Evolutionary conservation across 2,888 invertebrate genomes (phyloP), one percentile per base, ranked within the genome.

Genomic region (Eugnorisma glareosa): DNA sequence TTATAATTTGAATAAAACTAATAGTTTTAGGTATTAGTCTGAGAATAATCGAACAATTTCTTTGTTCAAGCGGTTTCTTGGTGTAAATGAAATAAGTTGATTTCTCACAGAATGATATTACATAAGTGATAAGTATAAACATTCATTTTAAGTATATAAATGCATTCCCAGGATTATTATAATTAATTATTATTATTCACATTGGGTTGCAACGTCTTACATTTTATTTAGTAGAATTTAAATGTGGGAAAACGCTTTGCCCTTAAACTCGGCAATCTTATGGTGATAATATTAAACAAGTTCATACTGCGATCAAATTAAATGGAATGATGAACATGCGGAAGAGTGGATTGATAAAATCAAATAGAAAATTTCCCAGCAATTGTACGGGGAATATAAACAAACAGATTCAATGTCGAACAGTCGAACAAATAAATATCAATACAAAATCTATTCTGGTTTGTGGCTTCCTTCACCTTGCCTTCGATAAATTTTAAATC

Each of bases 381-480:
- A 35, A 35, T 48, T 31, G 40, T 48, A 59, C 24, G 24, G 45
- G 15, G 24, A 31, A 24, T 1, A 24, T 43, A 67, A 61, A 63
- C 45, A 63, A 40, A 48, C 57, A 64, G 40, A 64, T 40, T 64
- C 64, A 64, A 40, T 35, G n/a, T n/a, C n/a, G 28, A 64, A n/a
- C 37, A 28, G 24, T 57, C 64, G 15, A 51, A 51, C 15, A 57
- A 51, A 63, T n/a, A 37, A 35, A 74, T 57, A 51, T 28, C 15
- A 61, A 81, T 48, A 51, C 51, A 24, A 59, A 80, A 59, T 74
- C 43, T 57, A 63, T 63, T 71, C 73, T 35, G 24, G 40, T 45
- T 64, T 61, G 73, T 35, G 78, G 64, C 74, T 73, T 67, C 70
- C 83, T 73, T 83, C 70, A 74, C 67, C 66, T 82, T 82, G 54